These are phyloP conservation scores for Akabosia matsudoensis DNA, from an alignment of 1,140 invertebrate genomes.

Conservation along the genomic window DNA sequence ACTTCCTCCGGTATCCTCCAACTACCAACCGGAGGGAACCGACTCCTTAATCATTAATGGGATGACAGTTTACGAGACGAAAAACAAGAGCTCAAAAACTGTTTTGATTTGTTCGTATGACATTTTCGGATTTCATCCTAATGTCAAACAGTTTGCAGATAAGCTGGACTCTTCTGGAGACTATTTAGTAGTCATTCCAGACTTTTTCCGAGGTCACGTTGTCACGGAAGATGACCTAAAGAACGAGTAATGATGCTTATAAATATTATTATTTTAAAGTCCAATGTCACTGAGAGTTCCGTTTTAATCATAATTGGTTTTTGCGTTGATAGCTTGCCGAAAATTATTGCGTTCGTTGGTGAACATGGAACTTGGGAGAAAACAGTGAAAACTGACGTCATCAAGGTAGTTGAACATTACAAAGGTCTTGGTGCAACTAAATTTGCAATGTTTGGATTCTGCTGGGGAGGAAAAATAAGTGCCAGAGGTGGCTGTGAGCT, in stretches of 20 bases:
- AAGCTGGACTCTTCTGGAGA: conserved; percentile 23
- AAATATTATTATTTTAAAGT: too few species aligned
- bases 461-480: conserved; percentile 24
- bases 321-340: neutral
- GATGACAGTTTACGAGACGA: conserved; percentile 38
- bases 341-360: neutral
- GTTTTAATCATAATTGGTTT: neutral
- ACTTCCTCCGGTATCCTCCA: conserved; percentile 34
- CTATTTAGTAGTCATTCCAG: conserved; percentile 38
- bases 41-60: neutral
- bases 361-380: neutral
- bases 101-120: conserved; percentile 38
- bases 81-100: neutral
- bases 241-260: neutral
- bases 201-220: conserved; percentile 37
- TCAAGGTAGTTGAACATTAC: conserved; percentile 1
- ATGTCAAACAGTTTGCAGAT: conserved; percentile 38
- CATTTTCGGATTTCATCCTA: conserved; percentile 37
- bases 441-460: conserved; percentile 22
- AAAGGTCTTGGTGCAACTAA: neutral
- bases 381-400: neutral
- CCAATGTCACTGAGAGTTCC: neutral
- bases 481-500: neutral
- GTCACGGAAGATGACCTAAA: neutral
- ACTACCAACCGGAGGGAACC: conserved; percentile 29